These are phyloP conservation scores for Mizuhopecten yessoensis DNA, from an alignment of 1,140 invertebrate species.

Conservation along the genomic window DNA sequence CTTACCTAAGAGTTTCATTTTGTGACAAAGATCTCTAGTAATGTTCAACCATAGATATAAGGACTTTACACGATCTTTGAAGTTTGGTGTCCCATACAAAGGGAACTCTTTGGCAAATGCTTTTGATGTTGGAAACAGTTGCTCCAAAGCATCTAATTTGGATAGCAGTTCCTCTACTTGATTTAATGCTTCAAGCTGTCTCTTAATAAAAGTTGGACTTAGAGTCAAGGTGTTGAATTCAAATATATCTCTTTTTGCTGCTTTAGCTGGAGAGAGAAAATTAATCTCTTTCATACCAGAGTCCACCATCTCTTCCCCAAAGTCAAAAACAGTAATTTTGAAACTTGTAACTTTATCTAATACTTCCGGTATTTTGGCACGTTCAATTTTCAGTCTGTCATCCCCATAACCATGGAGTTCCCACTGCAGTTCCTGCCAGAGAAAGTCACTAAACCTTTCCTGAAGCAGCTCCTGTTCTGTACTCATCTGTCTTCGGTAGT, in stretches of 20 bases:
- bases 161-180: slow-evolving; percentile 89
- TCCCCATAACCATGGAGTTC: slow-evolving; percentile 89
- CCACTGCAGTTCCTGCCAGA: slow-evolving; percentile 95
- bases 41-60: slow-evolving; percentile 96
- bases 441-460: slow-evolving; percentile 93
- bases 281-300: slow-evolving; percentile 48
- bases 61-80: slow-evolving; percentile 88
- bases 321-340: slow-evolving; percentile 82
- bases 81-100: slow-evolving; percentile 87
- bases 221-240: slow-evolving; percentile 68
- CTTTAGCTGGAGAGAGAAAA: slow-evolving; percentile 61
- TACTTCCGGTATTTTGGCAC: slow-evolving; percentile 88
- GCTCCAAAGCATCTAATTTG: slow-evolving; percentile 89
- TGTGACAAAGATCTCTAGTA: slow-evolving; percentile 91
- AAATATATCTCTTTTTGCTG: slow-evolving; percentile 50
- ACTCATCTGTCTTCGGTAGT: slow-evolving; percentile 87
- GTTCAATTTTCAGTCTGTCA: slow-evolving; percentile 89
- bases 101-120: slow-evolving; percentile 90
- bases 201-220: slow-evolving; percentile 65
- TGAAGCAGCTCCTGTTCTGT: slow-evolving; percentile 93
- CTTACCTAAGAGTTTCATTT: slow-evolving; percentile 90
- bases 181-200: slow-evolving; percentile 86
- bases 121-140: slow-evolving; percentile 92
- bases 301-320: slow-evolving; percentile 46
- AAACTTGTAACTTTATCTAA: slow-evolving; percentile 91